Evolutionary conservation across 1,140 invertebrate species (phyloP).

Genomic region (Ptiloglossa arizonensis): DNA sequence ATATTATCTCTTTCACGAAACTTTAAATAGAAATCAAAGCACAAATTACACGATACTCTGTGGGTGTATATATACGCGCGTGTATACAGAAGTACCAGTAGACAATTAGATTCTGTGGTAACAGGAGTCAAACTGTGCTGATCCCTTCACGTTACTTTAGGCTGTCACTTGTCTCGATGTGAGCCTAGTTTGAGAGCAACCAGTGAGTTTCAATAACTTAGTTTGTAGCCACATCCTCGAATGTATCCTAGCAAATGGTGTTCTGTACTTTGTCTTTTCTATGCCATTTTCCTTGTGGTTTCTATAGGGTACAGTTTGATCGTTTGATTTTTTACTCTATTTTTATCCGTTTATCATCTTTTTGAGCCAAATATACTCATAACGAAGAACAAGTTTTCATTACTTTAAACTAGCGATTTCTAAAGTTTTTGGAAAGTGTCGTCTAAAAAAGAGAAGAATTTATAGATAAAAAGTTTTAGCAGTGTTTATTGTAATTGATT

Average conservation of each 20-base stretch:
- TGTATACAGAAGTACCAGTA: background rate
- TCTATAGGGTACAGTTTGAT: background rate
- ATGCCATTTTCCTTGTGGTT: background rate
- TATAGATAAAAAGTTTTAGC: no score
- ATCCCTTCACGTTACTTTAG: conserved; percentile 50
- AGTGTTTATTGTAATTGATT: no score
- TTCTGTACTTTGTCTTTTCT: background rate
- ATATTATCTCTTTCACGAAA: background rate
- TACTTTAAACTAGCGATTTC: no score
- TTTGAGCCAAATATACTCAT: no score
- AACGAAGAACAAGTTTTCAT: no score
- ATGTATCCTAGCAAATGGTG: conserved; percentile 33
- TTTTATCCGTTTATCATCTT: no score
- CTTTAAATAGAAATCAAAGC: conserved; percentile 20
- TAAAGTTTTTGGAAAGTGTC: no score
- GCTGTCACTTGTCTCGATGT: conserved; percentile 53
- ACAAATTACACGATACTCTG: conserved; percentile 10
- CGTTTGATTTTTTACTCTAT: background rate
- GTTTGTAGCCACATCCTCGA: conserved; percentile 52
- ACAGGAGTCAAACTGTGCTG: conserved; percentile 53
- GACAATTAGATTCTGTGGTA: conserved; percentile 49
- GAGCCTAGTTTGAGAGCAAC: conserved; percentile 18
- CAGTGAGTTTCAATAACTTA: conserved; percentile 60
- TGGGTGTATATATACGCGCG: background rate
- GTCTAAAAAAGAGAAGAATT: no score